Base-by-base conservation (phyloP, 2,113 vertebrate genomes). In the Phaethornis superciliosus region DNA sequence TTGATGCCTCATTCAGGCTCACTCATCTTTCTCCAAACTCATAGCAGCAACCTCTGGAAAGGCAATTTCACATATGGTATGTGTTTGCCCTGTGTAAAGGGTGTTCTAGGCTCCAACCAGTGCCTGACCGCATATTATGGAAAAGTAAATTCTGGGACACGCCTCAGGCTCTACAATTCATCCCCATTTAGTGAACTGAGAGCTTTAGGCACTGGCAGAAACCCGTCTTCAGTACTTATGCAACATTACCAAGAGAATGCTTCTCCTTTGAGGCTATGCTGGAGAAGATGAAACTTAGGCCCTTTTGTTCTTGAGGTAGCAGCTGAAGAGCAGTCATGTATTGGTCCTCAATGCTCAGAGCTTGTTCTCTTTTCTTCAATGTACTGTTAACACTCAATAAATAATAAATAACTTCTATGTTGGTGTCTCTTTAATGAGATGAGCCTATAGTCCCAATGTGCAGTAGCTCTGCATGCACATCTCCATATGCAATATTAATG, bases 401-500 rank as follows among this genome's bases (percentile, higher is more conserved):
- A 92, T 92, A 81, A 90, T 94, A 91, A 72, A 87, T 87, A 71
- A 60, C 35, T 72, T 59, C 40, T 78, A 15, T 42, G 65, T 65
- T 90, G 62, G 26, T 83, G 60, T 92, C 58, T 92, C 33, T 82
- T 81, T 76, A 90, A n/a, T 81, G 76, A 94, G 44, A 70, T 51
- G 71, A 89, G 81, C 65, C 56, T 80, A 32, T 88, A 81, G 75
- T 68, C 56, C 93, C 80, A 82, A 19, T 14, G 65, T 75, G 72
- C 67, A 33, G 44, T 60, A 62, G 67, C 87, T 88, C 64, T 83
- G 55, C 87, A 55, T 72, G 80, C 42, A 60, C 81, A 58, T 93
- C 65, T 82, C 67, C 23, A 17, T 46, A 46, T 94, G 76, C 74
- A 90, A 16, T 87, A 70, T 94, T 95, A 90, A 94, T 94, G 46